Base-by-base conservation (phyloP, 1,140 invertebrate genomes). In the Tribolium castaneum region DNA sequence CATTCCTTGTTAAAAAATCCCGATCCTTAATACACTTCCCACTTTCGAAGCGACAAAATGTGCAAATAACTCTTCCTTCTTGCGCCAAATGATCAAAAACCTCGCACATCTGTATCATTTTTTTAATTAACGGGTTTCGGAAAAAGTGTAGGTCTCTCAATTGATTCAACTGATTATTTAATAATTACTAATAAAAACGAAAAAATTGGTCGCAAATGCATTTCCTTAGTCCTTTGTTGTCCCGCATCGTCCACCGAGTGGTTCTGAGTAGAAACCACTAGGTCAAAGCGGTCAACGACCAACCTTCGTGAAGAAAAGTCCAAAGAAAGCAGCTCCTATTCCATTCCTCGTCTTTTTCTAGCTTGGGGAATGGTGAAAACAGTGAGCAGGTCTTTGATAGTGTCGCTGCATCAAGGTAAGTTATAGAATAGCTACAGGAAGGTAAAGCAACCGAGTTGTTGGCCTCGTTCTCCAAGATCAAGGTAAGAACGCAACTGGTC, bases 271-370 rank as follows among this genome's bases (percentile, higher is more conserved):
- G 52, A 62, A 73, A 74, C 77, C 77, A 78, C 77, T 78, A 78
- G 77, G 77, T 70, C 77, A 78, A 54, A 49, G 52, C 70, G 77
- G 70, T 78, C 77, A 78, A 78, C 71, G 77, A 74, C 77, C 77
- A 74, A 66, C 71, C 77, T 74, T 74, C 77, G 70, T 74, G 54
- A 74, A 39, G 75, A 62, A 45, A 52, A 70, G 34, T 52, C 10
- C 9, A 14, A 54, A 73, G 49, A 30, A 52, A 52, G 6, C 49
- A 16, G 45, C 71, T 12, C 34, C 49, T 30, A 14, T 10, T 73
- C 45, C 6, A 4, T 12, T 25, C 10, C 25, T 19, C 10, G 34
- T 73, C 71, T 52, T 50, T 30, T 19, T 73, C 39, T 30, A 54
- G n/a, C 19, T 12, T 14, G 49, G 6, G n/a, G 9, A 6, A 10